A percentile compares a stretch with the other conserved stretches of the same genome.
Conservation (phyloP, 1,140 invertebrate species). For the Papilio dardanus region DNA sequence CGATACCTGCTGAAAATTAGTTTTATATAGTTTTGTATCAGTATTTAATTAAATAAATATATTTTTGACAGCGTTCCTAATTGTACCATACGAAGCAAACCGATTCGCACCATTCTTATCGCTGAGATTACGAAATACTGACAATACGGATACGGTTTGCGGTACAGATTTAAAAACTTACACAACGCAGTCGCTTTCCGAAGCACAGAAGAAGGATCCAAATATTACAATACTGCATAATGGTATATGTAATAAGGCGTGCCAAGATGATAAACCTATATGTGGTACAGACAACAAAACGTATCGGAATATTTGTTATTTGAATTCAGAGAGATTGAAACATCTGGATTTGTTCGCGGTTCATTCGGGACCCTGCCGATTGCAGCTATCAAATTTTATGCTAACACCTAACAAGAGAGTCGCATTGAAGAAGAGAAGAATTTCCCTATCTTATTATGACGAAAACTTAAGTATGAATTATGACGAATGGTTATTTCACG, state of each 20-base stretch:
- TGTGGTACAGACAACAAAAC: constrained; percentile 7
- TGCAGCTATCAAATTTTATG: not conserved
- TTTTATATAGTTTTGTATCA: too few species aligned
- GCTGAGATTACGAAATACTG: not conserved
- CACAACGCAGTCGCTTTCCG: not conserved
- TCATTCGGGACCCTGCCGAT: not conserved
- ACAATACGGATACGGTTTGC: not conserved
- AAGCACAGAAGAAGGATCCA: not conserved
- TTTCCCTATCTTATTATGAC: constrained; percentile 9
- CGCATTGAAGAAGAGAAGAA: not conserved
- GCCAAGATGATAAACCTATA: not conserved
- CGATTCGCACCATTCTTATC: not conserved
- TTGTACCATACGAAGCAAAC: too few species aligned
- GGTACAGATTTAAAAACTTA: not conserved
- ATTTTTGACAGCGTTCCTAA: too few species aligned
- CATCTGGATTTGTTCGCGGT: not conserved
- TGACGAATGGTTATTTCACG: not conserved
- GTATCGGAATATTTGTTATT: constrained; percentile 21
- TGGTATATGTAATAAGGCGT: not conserved
- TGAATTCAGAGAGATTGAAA: constrained; percentile 3
- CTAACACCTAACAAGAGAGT: too few species aligned
- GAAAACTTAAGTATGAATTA: not conserved
- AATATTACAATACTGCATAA: not conserved
- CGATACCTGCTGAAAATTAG: too few species aligned
- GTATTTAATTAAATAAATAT: too few species aligned